Percentiles rank a stretch among this genome's conserved stretches.
These are phyloP conservation scores for Brachionus rotundiformis DNA, from an alignment of 1,140 invertebrate genomes.

Conservation along the genomic window DNA sequence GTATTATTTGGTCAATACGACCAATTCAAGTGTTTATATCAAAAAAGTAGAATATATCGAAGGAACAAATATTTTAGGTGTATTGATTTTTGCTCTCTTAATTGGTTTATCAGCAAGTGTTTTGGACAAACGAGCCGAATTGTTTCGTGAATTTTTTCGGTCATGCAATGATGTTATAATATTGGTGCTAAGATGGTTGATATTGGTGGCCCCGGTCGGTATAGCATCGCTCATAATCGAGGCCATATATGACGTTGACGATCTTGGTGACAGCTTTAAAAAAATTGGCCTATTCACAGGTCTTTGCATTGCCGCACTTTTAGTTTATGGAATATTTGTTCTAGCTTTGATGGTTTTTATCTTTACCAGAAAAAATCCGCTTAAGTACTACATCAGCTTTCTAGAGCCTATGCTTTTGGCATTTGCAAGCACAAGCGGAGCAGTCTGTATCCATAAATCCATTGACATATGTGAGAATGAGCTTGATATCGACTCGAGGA, in stretches of 20 bases:
- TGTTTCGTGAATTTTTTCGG: conserved; percentile 34
- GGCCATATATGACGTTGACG: conserved; percentile 36
- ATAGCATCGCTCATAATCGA: conserved; percentile 43
- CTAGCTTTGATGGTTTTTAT: neutral
- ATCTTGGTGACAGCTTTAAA: conserved; percentile 50
- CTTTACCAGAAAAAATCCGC: conserved; percentile 35
- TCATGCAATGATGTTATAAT: conserved; percentile 44
- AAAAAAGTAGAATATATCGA: conserved; percentile 42
- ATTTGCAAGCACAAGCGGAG: conserved; percentile 46
- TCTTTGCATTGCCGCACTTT: conserved; percentile 20
- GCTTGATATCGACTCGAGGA: conserved; percentile 22
- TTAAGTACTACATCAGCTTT: conserved; percentile 19
- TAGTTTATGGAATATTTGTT: conserved; percentile 33
- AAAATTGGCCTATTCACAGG: conserved; percentile 37
- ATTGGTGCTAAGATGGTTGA: conserved; percentile 31
- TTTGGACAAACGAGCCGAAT: conserved; percentile 39
- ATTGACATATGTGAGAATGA: conserved; percentile 48
- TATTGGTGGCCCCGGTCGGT: conserved; percentile 14
- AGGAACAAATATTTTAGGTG: conserved; percentile 43
- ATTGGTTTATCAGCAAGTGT: conserved; percentile 35
- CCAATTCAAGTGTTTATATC: conserved; percentile 10
- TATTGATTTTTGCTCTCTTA: conserved; percentile 49
- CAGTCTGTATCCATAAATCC: conserved; percentile 47
- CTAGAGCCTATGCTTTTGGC: conserved; percentile 37
- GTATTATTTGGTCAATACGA: neutral